A percentile compares a stretch with the other conserved stretches of the same genome.
Conservation (phyloP, 2,797 vertebrate species). For the Acrocephalus scirpaceus region DNA sequence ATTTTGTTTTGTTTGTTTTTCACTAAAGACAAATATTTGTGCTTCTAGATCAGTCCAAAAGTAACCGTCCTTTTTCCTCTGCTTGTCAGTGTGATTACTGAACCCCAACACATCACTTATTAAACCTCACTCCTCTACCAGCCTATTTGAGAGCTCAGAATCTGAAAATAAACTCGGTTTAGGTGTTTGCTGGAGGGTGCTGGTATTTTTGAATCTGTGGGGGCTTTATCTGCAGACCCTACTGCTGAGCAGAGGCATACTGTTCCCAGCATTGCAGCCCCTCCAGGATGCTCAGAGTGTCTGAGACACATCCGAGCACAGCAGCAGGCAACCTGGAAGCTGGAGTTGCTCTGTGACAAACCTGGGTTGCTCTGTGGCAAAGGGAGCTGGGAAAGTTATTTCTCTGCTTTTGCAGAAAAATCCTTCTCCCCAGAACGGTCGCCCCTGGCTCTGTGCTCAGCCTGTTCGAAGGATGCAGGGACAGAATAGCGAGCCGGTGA, state of each 20-base stretch:
- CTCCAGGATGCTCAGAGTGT: background rate
- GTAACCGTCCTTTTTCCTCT: background rate
- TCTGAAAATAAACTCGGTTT: background rate
- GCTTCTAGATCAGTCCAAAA: background rate
- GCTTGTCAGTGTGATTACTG: background rate
- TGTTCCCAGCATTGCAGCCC: background rate
- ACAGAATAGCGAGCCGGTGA: constrained; percentile 71
- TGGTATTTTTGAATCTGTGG: background rate
- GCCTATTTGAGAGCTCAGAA: background rate
- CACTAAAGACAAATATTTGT: constrained; percentile 33
- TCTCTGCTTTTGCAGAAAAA: background rate
- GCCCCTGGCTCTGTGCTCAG: constrained; percentile 26
- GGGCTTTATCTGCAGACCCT: background rate
- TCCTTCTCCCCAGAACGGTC: background rate
- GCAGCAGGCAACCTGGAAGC: rapidly evolving
- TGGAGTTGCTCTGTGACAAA: background rate
- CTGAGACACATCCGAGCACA: background rate
- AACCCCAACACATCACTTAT: background rate
- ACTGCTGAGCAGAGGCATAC: background rate
- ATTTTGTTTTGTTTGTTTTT: background rate
- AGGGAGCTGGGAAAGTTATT: background rate
- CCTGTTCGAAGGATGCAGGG: constrained; percentile 10
- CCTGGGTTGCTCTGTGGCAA: background rate
- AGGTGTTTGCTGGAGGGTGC: background rate
- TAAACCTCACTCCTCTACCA: background rate